Percentiles rank a stretch among this genome's conserved stretches.
Evolutionary conservation across 2,113 vertebrate species (phyloP).

Genomic region (Eonycteris spelaea): DNA sequence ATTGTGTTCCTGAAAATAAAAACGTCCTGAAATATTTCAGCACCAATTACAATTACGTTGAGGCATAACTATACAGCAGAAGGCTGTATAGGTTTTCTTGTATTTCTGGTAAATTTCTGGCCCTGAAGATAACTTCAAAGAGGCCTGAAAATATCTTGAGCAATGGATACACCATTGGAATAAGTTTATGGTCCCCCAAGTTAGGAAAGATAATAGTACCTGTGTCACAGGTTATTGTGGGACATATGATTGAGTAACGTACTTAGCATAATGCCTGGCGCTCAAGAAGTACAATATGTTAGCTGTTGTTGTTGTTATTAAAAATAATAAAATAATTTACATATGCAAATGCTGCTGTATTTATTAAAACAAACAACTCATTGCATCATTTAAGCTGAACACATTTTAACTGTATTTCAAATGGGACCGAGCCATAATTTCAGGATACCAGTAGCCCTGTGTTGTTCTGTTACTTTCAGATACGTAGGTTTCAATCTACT

Average conservation of each 20-base stretch:
- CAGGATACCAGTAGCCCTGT: not conserved
- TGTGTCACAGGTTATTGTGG: not conserved
- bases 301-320: not conserved
- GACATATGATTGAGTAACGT: not conserved
- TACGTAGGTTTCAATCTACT: not conserved
- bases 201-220: not conserved
- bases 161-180: not conserved
- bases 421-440: not conserved
- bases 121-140: slow-evolving; percentile 15
- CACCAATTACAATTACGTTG: not conserved
- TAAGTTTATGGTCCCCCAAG: not conserved
- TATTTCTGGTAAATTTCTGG: not conserved
- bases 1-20: slow-evolving; percentile 33
- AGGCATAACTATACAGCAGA: not conserved
- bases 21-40: slow-evolving; percentile 16
- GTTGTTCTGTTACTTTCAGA: not conserved
- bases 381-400: not conserved
- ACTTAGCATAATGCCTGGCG: not conserved
- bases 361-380: slow-evolving; percentile 24
- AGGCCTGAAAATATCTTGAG: not conserved
- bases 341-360: not conserved
- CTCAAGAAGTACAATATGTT: not conserved
- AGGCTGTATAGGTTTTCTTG: not conserved
- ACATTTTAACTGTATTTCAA: not conserved
- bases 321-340: slow-evolving; percentile 23